phyloP scores from a whole-genome alignment of 2,113 vertebrate species.

The Gorilla gorilla region DNA sequence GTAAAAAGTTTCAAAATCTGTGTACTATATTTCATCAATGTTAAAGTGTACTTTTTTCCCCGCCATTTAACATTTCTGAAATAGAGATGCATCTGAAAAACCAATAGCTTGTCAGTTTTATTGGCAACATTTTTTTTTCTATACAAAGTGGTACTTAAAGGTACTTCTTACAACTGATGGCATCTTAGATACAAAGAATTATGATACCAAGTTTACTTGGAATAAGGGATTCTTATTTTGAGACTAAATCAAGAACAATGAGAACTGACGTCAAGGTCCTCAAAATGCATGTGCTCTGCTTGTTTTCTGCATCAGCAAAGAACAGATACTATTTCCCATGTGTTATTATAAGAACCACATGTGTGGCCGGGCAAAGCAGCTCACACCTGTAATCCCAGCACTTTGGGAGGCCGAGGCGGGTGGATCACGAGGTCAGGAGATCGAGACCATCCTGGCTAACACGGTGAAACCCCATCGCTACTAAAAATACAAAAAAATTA shows the following conservation, averaged over 20 bases:
- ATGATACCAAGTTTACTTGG: not conserved
- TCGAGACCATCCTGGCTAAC: no score
- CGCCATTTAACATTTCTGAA: constrained; percentile 29
- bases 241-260: constrained; percentile 22
- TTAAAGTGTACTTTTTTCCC: not conserved
- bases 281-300: not conserved
- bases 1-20: not conserved
- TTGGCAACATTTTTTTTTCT: not conserved
- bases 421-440: no score
- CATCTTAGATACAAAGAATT: not conserved
- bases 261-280: not conserved
- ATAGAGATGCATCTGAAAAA: not conserved
- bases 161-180: not conserved
- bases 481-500: no score
- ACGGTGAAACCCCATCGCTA: no score
- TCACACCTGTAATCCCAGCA: no score
- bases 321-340: not conserved
- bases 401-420: no score
- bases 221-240: not conserved
- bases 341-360: not conserved
- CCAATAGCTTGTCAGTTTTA: not conserved
- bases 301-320: constrained; percentile 26
- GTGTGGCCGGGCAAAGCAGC: no score
- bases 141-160: not conserved
- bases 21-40: not conserved